Conservation (phyloP, 1,140 invertebrate species). For the Hypsibius dujardini region DNA sequence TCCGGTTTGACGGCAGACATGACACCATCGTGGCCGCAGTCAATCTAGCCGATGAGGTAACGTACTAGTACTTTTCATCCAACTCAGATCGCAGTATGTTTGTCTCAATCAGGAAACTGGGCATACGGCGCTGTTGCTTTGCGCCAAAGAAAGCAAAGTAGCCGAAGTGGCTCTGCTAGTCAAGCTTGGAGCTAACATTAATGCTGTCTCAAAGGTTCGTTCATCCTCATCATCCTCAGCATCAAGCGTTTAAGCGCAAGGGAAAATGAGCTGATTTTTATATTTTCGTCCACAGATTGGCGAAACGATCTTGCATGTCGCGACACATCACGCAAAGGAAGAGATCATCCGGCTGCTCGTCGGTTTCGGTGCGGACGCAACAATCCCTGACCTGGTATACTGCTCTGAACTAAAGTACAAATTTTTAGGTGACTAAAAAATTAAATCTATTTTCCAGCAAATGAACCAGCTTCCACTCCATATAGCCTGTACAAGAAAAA, state of each 20-base stretch:
- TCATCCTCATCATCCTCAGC: too few relatives aligned
- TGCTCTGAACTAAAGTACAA: background rate
- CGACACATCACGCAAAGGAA: constrained; percentile 76
- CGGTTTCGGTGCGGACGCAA: constrained; percentile 71
- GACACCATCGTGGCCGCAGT: background rate
- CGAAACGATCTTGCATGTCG: constrained; percentile 76
- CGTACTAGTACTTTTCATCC: background rate
- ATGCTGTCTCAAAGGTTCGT: constrained; percentile 12
- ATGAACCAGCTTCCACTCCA: constrained; percentile 69
- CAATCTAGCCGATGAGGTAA: background rate
- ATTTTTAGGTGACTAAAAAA: background rate
- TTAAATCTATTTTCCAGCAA: constrained; percentile 29
- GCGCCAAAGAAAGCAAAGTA: constrained; percentile 14
- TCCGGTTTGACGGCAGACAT: background rate
- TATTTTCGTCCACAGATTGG: constrained; percentile 51
- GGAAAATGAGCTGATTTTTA: too few relatives aligned
- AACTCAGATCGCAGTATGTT: background rate
- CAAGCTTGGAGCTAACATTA: constrained; percentile 2
- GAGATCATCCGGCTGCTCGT: constrained; percentile 79
- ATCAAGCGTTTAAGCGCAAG: too few relatives aligned
- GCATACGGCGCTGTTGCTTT: background rate
- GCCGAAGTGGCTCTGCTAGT: background rate
- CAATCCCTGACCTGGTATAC: constrained; percentile 75
- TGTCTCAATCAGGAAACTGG: constrained; percentile 9
- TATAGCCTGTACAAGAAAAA: constrained; percentile 32